These are phyloP conservation scores for Acanthurus leucopareius DNA, from an alignment of 2,797 vertebrate species.

Conservation along the genomic window DNA sequence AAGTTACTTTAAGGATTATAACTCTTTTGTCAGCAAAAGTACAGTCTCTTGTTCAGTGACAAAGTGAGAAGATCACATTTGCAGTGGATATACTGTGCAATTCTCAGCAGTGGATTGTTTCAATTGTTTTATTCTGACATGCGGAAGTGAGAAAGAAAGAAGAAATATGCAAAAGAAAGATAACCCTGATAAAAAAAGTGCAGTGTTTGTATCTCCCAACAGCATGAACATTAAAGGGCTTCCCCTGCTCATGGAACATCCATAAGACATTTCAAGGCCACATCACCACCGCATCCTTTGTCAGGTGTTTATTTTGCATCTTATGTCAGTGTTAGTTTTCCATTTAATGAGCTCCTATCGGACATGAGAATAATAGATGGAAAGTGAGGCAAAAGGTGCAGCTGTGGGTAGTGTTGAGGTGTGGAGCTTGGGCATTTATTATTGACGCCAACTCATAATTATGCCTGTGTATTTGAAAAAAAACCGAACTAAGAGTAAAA, in stretches of 20 bases:
- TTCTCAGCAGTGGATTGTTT: no score
- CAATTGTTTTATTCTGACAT: no score
- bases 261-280: no score
- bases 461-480: not conserved
- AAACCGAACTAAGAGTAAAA: not conserved
- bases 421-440: not conserved
- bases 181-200: not conserved
- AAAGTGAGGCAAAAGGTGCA: not conserved
- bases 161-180: not conserved
- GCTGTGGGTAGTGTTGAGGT: not conserved
- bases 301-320: not conserved
- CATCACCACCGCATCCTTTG: no score
- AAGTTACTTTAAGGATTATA: no score
- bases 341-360: not conserved
- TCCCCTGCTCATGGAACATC: no score
- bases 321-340: not conserved
- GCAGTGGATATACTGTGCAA: no score
- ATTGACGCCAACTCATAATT: fast-evolving
- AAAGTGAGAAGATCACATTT: no score
- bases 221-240: not conserved
- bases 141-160: not conserved
- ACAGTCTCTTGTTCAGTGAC: no score
- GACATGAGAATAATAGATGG: not conserved
- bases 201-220: not conserved
- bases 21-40: no score